Evolutionary conservation across 2,888 invertebrate species (phyloP), one percentile per base, ranked within the genome.

Genomic region (Apocheima hispidaria): DNA sequence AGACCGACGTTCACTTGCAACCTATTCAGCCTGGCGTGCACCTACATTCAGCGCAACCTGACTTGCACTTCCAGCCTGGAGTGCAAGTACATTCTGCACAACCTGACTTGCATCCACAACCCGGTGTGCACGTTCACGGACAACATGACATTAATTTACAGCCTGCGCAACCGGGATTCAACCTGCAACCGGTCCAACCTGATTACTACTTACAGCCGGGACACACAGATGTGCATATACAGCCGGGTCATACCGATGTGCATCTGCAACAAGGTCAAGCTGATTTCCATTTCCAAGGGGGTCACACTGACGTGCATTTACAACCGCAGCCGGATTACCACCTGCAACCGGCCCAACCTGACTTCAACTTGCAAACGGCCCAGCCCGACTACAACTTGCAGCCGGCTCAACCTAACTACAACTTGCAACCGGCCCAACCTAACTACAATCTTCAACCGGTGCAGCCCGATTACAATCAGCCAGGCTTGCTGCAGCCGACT

Each of bases 21-120:
- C 60, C 54, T 12, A 23, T 5, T 14, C 64, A 64, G 10, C 61
- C 65, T 2, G 63, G 51, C 5, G 51, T 63, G 36, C 64, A 59
- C 51, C 36, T 75, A 36, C 69, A 75, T 21, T 63, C 71, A 9
- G 66, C 67, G n/a, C 74, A 74, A 14, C 67, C 63, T 36, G 78
- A 72, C 28, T 30, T 72, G 12, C 71, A 69, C 26, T 49, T 65
- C 12, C 69, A 66, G 54, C 67, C 70, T 0, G 67, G 64, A 21
- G 65, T 68, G 10, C 70, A 65, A 33, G 40, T 69, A 60, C 72
- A 74, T 20, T 56, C 62, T 2, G 63, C 40, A 14, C 72, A 73
- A 12, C 61, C 69, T 5, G 65, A 66, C 4, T 41, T 62, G 9
- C 63, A 58, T 41, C 20, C 69, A 9, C 66, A 70, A 16, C 62